Conservation (phyloP, 2,797 vertebrate genomes). For the Molossus molossus region DNA sequence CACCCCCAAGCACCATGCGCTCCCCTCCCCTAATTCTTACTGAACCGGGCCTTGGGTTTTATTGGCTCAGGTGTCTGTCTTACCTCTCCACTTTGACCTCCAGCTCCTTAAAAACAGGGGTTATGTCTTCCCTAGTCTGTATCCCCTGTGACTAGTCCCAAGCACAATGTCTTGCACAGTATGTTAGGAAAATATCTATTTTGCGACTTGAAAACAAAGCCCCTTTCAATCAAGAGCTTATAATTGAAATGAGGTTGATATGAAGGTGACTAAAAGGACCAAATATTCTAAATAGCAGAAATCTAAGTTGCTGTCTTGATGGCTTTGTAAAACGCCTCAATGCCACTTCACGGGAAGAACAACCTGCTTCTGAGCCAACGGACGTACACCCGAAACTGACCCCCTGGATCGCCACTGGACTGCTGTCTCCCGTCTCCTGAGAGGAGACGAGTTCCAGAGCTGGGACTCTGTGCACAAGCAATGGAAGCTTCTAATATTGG, state of each 20-base stretch:
- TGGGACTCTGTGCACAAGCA: neutral
- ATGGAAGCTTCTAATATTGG: neutral
- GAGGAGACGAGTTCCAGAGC: neutral
- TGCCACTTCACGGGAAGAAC: neutral
- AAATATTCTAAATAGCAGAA: neutral
- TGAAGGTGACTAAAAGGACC: neutral
- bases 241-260: neutral
- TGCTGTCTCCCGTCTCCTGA: rapidly evolving
- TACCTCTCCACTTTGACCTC: neutral
- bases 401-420: neutral
- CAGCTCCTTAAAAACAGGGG: neutral
- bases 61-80: neutral
- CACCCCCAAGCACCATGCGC: neutral
- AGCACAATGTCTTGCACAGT: neutral
- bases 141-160: too few relatives aligned
- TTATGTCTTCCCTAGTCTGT: neutral
- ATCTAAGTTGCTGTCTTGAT: neutral
- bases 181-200: neutral
- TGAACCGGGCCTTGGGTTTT: neutral
- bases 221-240: neutral
- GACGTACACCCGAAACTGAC: neutral
- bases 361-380: neutral
- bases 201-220: constrained; percentile 17
- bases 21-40: neutral
- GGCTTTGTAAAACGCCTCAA: neutral